Evolutionary conservation across 2,113 vertebrate genomes (phyloP).

Genomic region (Brienomyrus longianalis): DNA sequence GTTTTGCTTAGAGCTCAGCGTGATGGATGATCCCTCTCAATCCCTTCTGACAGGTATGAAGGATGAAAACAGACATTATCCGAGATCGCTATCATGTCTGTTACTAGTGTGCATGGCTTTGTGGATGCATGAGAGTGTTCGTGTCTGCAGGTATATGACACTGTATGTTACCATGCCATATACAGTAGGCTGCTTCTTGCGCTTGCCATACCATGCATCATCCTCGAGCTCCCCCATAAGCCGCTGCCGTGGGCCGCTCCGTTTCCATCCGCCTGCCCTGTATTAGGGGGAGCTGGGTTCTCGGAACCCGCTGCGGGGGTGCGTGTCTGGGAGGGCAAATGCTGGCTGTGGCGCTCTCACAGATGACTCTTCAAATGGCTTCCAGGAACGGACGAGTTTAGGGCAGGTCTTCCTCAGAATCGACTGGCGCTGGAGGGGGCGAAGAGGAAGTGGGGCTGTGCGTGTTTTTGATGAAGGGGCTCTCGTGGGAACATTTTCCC

Average conservation of each 20-base stretch:
- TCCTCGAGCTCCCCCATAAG: not conserved
- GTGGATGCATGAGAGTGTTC: not conserved
- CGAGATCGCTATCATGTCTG: not conserved
- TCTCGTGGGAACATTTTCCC: not conserved
- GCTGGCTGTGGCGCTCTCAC: not conserved
- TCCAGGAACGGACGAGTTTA: conserved; percentile 22
- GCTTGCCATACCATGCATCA: not conserved
- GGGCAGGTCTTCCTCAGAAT: conserved; percentile 22
- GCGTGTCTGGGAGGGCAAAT: not conserved
- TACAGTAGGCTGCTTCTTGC: not conserved
- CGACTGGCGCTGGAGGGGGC: not conserved
- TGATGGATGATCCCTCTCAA: not conserved
- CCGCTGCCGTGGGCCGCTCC: not conserved
- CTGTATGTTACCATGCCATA: not conserved
- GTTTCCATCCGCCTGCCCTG: not conserved
- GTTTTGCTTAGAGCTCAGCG: not conserved
- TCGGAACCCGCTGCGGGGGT: not conserved
- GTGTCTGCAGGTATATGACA: not conserved
- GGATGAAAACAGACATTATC: not conserved
- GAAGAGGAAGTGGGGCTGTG: not conserved
- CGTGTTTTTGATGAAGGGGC: not conserved
- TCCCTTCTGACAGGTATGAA: not conserved
- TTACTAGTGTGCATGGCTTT: not conserved
- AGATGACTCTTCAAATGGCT: not conserved
- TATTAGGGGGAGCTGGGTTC: not conserved